Percentiles rank a stretch among this genome's conserved stretches.
Conservation (phyloP, 2,888 invertebrate species). For the Parapristionchus giblindavisi region DNA sequence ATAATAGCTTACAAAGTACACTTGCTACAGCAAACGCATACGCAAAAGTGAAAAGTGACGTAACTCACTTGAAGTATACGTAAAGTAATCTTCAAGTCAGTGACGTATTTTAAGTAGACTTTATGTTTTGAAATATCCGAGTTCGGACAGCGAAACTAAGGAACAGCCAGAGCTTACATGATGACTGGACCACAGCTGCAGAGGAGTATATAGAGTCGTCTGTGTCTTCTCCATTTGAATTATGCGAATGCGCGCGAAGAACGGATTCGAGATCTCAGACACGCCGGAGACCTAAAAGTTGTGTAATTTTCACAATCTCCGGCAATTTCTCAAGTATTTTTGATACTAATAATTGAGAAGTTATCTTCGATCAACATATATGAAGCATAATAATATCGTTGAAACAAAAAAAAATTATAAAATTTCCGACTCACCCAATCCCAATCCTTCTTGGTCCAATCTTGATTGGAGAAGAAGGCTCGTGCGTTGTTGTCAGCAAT, state of each 20-base stretch:
- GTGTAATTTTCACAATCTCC: neutral
- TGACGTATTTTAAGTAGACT: neutral
- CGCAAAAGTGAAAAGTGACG: neutral
- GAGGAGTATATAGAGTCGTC: constrained; percentile 55
- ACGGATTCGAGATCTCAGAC: constrained; percentile 46
- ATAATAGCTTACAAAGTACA: neutral
- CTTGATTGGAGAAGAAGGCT: constrained; percentile 56
- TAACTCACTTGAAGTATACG: neutral
- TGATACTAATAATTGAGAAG: too few relatives aligned
- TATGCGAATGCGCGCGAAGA: constrained; percentile 54
- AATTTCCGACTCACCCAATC: constrained; percentile 53
- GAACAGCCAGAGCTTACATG: constrained; percentile 37
- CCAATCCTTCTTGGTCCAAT: constrained; percentile 64
- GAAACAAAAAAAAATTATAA: neutral
- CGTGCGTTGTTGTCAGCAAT: constrained; percentile 59
- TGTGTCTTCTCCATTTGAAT: constrained; percentile 56
- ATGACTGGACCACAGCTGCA: constrained; percentile 57
- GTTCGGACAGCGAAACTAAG: neutral
- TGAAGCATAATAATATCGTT: neutral
- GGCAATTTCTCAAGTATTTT: too few relatives aligned
- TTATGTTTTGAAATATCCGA: neutral
- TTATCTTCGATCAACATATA: too few relatives aligned
- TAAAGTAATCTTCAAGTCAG: neutral
- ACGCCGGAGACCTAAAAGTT: constrained; percentile 35
- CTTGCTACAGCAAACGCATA: too few relatives aligned